A percentile compares a stretch with the other conserved stretches of the same genome.
Conservation (phyloP, 64 coral and sea anemone species). For the Montipora foliosa region DNA sequence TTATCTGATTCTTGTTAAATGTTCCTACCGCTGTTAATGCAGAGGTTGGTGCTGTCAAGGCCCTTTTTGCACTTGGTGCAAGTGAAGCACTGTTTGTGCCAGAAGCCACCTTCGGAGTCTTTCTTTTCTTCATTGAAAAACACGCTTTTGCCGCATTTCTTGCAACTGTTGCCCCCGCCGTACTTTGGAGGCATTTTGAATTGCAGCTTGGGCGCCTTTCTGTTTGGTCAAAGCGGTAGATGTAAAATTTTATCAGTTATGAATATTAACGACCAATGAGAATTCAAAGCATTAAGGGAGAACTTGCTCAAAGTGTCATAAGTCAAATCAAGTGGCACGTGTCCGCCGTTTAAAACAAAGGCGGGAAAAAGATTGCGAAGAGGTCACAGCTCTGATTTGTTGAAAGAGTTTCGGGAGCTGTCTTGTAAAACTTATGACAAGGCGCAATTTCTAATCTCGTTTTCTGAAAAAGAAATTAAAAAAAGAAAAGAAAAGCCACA, state of each 20-base stretch:
- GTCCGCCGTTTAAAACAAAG: too few species aligned
- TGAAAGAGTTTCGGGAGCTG: too few species aligned
- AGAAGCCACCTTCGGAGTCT: slow-evolving; percentile 21
- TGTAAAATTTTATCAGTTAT: not conserved
- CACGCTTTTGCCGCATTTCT: slow-evolving; percentile 37
- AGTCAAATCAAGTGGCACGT: too few species aligned
- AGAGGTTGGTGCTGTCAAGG: slow-evolving; percentile 61
- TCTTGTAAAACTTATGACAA: too few species aligned
- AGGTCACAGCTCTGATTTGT: too few species aligned
- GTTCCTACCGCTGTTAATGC: slow-evolving; percentile 32
- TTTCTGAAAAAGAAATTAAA: too few species aligned
- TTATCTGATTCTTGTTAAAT: not conserved
- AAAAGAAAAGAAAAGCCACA: too few species aligned
- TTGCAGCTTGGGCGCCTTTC: not conserved
- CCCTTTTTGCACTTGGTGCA: slow-evolving; percentile 42
- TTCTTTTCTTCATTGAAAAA: slow-evolving; percentile 37
- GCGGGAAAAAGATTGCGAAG: too few species aligned
- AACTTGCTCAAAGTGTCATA: too few species aligned
- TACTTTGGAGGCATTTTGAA: slow-evolving; percentile 1
- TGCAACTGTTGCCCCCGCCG: not conserved
- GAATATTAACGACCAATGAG: too few species aligned
- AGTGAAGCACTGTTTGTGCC: slow-evolving; percentile 50
- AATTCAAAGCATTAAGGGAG: too few species aligned
- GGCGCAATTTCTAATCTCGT: too few species aligned
- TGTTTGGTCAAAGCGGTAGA: not conserved